Evolutionary conservation across 1,140 invertebrate genomes (phyloP), one percentile per base, ranked within the genome.

Genomic region (Aphelenchoides fujianensis): DNA sequence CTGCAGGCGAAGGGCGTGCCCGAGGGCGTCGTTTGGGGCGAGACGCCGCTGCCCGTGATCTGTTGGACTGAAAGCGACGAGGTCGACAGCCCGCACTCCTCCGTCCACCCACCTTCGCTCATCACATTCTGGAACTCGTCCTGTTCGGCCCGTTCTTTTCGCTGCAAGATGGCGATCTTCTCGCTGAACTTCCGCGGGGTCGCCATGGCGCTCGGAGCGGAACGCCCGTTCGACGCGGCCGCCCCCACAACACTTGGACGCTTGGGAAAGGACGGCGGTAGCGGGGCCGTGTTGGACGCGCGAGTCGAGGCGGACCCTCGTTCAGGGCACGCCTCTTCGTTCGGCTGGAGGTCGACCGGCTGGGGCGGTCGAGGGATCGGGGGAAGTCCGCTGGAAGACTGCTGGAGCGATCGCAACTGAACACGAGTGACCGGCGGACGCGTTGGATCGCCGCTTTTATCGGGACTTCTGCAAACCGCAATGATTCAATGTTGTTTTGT

Each of bases 141-240:
- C 48, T 74, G 64, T 23, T 83, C 81, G 63, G 83, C 81, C 54
- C 79, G 79, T 63, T 81, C 76, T 68, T 83, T 83, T 32, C 82
- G 61, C 41, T 82, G 72, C 71, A 79, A 55, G n/a, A 82, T 79
- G 2, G 78, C 81, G 57, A 83, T 83, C 69, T 83, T 83, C 55
- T 83, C 81, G 74, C 82, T 84, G 64, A 83, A 83, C 62, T 83
- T 83, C n/a, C 81, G 70, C 27, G 81, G 81, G 32, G 82, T 84
- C 63, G 81, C 78, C 79, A 80, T 80, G 19, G 19, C 74, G 76
- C 19, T 7, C 34, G 55, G 19, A 59, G n/a, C 55, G 55, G 23
- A 48, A 12, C 23, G 41, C 12, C 12, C 41, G 23, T 23, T 59
- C 55, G 19, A 5, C 5, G 19, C 12, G 5, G 5, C 5, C 12